Evolutionary conservation across 1,140 invertebrate species (phyloP).

Genomic region (Procambarus virginalis): DNA sequence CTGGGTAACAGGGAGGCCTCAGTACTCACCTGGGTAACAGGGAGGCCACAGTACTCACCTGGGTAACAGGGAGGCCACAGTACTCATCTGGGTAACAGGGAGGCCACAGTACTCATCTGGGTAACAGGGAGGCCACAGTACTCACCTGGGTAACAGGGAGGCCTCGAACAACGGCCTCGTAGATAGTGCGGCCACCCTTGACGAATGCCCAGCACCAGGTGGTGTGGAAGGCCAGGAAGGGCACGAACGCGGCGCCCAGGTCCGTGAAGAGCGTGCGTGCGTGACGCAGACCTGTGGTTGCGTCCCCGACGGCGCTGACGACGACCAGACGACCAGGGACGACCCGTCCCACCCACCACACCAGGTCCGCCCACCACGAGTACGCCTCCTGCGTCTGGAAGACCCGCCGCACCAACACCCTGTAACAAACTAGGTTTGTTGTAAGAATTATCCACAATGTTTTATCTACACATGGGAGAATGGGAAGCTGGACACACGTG

Average conservation of each 20-base stretch:
- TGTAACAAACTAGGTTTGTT: no score
- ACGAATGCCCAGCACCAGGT: constrained; percentile 68
- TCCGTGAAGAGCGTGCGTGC: constrained; percentile 26
- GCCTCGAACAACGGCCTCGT: constrained; percentile 43
- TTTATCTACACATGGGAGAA: no score
- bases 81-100: no score
- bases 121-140: neutral
- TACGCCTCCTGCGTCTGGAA: constrained; percentile 54
- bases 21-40: no score
- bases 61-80: no score
- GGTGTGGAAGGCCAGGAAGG: constrained; percentile 18
- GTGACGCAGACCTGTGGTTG: constrained; percentile 40
- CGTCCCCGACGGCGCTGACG: constrained; percentile 25
- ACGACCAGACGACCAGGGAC: constrained; percentile 46
- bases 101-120: no score
- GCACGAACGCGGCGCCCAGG: constrained; percentile 51
- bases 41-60: no score
- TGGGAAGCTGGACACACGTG: no score
- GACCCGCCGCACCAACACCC: neutral
- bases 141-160: constrained; percentile 9
- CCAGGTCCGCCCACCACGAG: constrained; percentile 59
- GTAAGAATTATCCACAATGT: no score
- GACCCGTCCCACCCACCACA: constrained; percentile 58
- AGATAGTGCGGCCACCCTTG: constrained; percentile 62
- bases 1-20: no score